Evolutionary conservation across 1,140 invertebrate species (phyloP), one percentile per base, ranked within the genome.

Genomic region (Hyphantria cunea): DNA sequence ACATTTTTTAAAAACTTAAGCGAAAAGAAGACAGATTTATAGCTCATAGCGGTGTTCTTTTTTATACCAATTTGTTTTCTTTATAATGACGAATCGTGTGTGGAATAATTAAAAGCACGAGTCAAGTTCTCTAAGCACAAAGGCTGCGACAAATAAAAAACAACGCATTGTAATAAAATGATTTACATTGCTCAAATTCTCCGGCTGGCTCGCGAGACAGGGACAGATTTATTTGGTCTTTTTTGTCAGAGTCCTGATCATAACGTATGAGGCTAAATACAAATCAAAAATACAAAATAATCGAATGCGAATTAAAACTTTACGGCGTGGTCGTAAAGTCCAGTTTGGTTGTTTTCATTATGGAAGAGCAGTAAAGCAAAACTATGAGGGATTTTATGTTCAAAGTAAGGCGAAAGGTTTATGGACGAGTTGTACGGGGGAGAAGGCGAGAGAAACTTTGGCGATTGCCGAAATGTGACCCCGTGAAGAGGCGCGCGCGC

Each of bases 381-480:
- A 68, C 70, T 74, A 66, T 72, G 72, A 61, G 68, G 69, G 71
- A 70, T 77, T 85, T 86, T 76, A 82, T 76, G 76, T 76, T 61
- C 62, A 61, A 70, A 65, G 80, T 78, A 78, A 76, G 72, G 78
- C 70, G 85, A 88, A 55, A 73, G 78, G 62, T 68, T 73, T 78
- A 86, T 79, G 69, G 25, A 41, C 25, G 33, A 7, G 32, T 13
- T 54, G 48, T 55, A 60, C 14, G 80, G 76, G 75, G 49, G 75
- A 82, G 65, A 66, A 75, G 70, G 79, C 33, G 65, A 64, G 76
- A 68, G 68, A 73, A 64, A 75, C 74, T 84, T 89, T 86, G 75
- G 76, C 78, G 77, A 82, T 84, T 86, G 84, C 87, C 85, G 87
- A 90, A 90, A 89, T 86, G 75, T 86, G 86, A 90, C 84, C 82